Base-by-base conservation (phyloP, 2,113 vertebrate species). In the Phoxinus phoxinus region DNA sequence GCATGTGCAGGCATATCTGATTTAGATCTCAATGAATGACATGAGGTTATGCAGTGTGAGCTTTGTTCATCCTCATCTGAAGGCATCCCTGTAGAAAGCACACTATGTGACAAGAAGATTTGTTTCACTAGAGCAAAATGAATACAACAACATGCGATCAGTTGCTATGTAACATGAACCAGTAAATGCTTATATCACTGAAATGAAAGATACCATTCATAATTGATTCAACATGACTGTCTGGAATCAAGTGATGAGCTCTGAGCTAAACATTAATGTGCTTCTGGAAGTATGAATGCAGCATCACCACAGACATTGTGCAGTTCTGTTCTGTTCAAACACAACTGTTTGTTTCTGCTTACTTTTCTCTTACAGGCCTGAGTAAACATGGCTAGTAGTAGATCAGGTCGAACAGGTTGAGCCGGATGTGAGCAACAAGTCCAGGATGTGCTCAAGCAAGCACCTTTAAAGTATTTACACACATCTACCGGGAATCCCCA, bases 401-500 rank as follows among this genome's bases (percentile, higher is more conserved):
- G 78, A 41, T 82, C 87, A 75, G 58, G 87, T 86, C 63, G 27
- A 35, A 87, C 88, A 77, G 63, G 85, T 59, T 30, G 76, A 69
- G 44, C 88, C 80, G 85, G 88, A 89, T 73, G 59, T 78, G 61
- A 82, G 41, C 25, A 63, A 63, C 11, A 41, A n/a, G 25, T 85
- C 72, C 85, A 85, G 88, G 88, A 89, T 87, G 41, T 85, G 72
- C 80, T 67, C 2, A 0, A 75, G 61, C 71, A 35, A 76, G 76
- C 27, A 41, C 35, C 41, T n/a, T 72, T 21, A 11, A 32, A 27
- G 67, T 81, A 58, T 74, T 59, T 74, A 82, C 51, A 63, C 51
- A 74, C 69, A 41, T 51, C 48, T 44, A 63, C 6, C 8, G 11
- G 58, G 69, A 74, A 35, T 71, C 27, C 61, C 35, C 37, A 44